These are phyloP conservation scores for Lucifuga dentata DNA, from an alignment of 2,113 vertebrate genomes.

Conservation along the genomic window DNA sequence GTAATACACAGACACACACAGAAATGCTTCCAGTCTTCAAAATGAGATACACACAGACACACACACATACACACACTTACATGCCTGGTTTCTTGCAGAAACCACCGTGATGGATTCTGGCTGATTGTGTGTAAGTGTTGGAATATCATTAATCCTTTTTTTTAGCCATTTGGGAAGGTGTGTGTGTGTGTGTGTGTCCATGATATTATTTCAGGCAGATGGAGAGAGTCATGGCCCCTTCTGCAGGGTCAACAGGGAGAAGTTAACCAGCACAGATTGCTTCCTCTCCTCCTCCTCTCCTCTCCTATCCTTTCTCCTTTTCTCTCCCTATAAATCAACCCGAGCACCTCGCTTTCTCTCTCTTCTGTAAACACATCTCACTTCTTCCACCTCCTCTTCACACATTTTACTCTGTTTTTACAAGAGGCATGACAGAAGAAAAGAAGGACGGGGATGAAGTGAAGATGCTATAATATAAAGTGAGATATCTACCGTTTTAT, in stretches of 20 bases:
- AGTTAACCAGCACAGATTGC: slow-evolving; percentile 73
- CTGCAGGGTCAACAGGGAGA: slow-evolving; percentile 64
- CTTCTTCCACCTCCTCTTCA: slow-evolving; percentile 27
- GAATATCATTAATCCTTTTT: slow-evolving; percentile 70
- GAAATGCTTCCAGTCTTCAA: slow-evolving; percentile 58
- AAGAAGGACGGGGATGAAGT: not conserved
- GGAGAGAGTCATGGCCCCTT: slow-evolving; percentile 62
- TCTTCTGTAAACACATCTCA: not conserved
- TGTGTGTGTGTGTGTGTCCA: slow-evolving; percentile 46
- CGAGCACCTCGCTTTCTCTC: slow-evolving; percentile 6
- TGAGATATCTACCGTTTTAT: no score
- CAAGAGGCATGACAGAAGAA: not conserved
- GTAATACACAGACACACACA: slow-evolving; percentile 54
- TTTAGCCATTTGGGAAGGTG: slow-evolving; percentile 57
- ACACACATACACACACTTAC: slow-evolving; percentile 34
- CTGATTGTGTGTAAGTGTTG: slow-evolving; percentile 63
- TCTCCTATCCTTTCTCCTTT: slow-evolving; percentile 8
- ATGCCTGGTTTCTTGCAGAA: slow-evolving; percentile 34
- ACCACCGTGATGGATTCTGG: slow-evolving; percentile 61
- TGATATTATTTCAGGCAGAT: slow-evolving; percentile 71
- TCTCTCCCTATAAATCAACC: slow-evolving; percentile 39
- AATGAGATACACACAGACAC: slow-evolving; percentile 36
- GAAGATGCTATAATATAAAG: not conserved
- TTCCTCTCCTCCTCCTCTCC: slow-evolving; percentile 37
- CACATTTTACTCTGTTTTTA: slow-evolving; percentile 6